Conservation (phyloP, 2,888 invertebrate genomes). For the Unio pictorum region DNA sequence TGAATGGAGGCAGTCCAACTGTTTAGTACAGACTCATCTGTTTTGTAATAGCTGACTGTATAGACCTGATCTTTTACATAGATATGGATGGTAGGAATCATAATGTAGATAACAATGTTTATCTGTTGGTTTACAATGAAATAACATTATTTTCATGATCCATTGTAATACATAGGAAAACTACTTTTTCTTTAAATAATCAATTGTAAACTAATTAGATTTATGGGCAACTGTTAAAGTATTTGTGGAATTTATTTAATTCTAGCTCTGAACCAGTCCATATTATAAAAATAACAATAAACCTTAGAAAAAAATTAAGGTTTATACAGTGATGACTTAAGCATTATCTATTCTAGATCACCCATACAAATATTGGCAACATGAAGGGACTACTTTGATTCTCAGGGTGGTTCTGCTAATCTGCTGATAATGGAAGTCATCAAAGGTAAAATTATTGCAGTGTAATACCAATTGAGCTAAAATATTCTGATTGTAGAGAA, state of each 20-base stretch:
- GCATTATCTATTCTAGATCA: conserved; percentile 9
- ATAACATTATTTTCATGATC: no score
- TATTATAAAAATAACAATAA: conserved; percentile 24
- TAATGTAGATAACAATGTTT: no score
- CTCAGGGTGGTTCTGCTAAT: conserved; percentile 25
- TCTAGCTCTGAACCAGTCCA: conserved; percentile 7
- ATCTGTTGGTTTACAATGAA: no score
- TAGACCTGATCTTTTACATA: no score
- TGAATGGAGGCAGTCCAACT: no score
- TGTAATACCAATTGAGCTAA: conserved; percentile 3
- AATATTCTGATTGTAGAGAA: neutral
- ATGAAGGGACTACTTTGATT: conserved; percentile 13
- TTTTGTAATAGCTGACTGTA: neutral
- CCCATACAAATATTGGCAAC: conserved; percentile 23
- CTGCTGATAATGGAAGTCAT: conserved; percentile 15
- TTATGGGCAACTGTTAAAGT: no score
- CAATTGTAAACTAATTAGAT: no score
- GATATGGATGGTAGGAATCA: no score
- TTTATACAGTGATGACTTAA: conserved; percentile 1
- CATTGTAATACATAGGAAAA: no score
- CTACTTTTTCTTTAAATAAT: no score
- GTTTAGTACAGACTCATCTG: neutral
- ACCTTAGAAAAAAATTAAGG: conserved; percentile 16
- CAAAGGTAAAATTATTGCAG: conserved; percentile 11
- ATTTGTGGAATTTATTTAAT: no score